Base-by-base conservation (phyloP, 2,113 vertebrate species). In the Butorides virescens region DNA sequence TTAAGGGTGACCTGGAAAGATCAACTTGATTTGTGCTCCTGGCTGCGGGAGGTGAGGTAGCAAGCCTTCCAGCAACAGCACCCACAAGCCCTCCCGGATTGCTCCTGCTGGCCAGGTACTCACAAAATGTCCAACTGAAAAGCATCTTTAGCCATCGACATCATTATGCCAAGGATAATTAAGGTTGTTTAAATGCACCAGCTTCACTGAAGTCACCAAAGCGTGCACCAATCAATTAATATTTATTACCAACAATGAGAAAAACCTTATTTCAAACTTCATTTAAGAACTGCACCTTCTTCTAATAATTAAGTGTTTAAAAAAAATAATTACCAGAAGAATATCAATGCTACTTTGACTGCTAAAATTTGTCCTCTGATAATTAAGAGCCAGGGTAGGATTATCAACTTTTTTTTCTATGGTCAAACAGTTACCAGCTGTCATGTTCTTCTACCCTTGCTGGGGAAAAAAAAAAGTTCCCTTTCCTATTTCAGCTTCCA, bases 1-100 rank as follows among this genome's bases (percentile, higher is more conserved):
- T 30, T 30, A 10, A 47, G 5, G n/a, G 26, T 10, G 20, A 47
- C 9, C 37, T 20, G 46, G 58, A 42, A 36, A 73, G 18, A 49
- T 32, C 29, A 42, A 13, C 14, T 7, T 0, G 3, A 72, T 4
- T 3, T 6, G 17, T 25, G 8, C 37, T 27, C 27, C 15, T 13
- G 6, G 23, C 9, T n/a, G 37, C 37, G n/a, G 53, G n/a, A 47
- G 36, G 50, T 2, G n/a, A 52, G 29, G 15, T 0, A 71, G 14
- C 16, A 10, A 55, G 46, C 20, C 46, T 47, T 37, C 13, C 1
- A 10, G 25, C 58, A 34, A 6, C 23, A 36, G 1, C 22, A 1
- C 32, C 21, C 30, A 13, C 47, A 32, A 26, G 49, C 8, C 50
- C n/a, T 2, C 36, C 34, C 34, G 15, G 44, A 20, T 4, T 12